Evolutionary conservation across 2,797 vertebrate genomes (phyloP).

Genomic region (Liasis olivaceus): DNA sequence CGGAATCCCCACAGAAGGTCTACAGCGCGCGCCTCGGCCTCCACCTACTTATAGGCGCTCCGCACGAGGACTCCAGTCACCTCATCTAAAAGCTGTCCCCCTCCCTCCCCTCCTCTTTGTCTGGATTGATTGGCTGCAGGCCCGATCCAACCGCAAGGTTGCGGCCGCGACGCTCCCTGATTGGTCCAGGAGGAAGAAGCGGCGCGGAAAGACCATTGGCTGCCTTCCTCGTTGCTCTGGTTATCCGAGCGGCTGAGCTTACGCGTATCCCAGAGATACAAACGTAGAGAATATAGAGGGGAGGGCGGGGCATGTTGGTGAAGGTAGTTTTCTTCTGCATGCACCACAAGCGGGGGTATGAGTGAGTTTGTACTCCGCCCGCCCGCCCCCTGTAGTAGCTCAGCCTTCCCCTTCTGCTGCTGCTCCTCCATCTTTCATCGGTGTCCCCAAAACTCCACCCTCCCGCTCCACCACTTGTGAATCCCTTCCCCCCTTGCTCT

Average conservation of each 20-base stretch:
- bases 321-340: background rate
- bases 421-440: background rate
- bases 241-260: conserved; percentile 13
- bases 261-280: background rate
- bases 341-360: background rate
- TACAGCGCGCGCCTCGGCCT: background rate
- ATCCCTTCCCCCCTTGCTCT: too few species aligned
- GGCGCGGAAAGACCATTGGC: conserved; percentile 25
- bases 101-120: background rate
- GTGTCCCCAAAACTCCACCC: too few species aligned
- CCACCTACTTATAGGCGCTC: conserved; percentile 38
- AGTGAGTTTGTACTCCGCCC: background rate
- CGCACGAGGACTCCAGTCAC: conserved; percentile 38
- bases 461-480: background rate
- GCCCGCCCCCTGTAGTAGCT: too few species aligned
- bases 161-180: conserved; percentile 20
- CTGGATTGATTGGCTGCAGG: conserved; percentile 46
- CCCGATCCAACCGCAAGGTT: background rate
- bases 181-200: conserved; percentile 46
- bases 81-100: background rate
- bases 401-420: background rate
- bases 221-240: conserved; percentile 19
- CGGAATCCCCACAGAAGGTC: background rate
- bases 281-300: too few species aligned
- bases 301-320: background rate